Evolutionary conservation across 2,113 vertebrate genomes (phyloP).

Genomic region (Procavia capensis): DNA sequence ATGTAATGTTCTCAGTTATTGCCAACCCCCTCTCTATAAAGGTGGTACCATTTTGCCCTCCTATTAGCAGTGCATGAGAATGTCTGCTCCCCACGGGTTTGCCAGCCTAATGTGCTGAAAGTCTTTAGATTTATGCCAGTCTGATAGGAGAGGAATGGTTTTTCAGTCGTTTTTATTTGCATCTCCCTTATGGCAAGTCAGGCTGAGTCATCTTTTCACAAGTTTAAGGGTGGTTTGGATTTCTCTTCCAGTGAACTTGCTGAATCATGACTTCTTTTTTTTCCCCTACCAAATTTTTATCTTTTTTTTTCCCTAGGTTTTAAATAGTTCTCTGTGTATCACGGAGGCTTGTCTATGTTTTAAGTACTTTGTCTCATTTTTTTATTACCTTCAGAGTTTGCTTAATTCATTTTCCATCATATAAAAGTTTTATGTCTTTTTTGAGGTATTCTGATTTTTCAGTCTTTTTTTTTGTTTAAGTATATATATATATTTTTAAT

Average conservation of each 20-base stretch:
- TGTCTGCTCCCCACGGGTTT: background rate
- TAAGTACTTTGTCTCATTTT: background rate
- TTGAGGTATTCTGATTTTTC: background rate
- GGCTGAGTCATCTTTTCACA: background rate
- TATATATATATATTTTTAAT: too few relatives aligned
- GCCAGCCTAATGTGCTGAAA: too few relatives aligned
- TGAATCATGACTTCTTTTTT: background rate
- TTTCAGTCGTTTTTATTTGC: background rate
- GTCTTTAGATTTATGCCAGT: background rate
- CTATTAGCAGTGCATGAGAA: too few relatives aligned
- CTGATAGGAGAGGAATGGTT: background rate
- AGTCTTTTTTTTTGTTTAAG: background rate
- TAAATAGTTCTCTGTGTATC: background rate
- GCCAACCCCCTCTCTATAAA: background rate
- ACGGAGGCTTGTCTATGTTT: background rate
- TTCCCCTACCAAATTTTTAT: background rate
- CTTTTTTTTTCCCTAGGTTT: background rate
- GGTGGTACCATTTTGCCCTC: background rate
- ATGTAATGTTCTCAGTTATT: background rate
- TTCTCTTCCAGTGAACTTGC: background rate
- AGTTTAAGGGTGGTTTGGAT: background rate
- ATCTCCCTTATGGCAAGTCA: background rate
- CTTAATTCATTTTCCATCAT: background rate
- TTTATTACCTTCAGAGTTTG: background rate
- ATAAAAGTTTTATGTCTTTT: background rate